A percentile compares a stretch with the other conserved stretches of the same genome.
phyloP scores from a whole-genome alignment of 1,140 invertebrate species.

The Papilio machaon region DNA sequence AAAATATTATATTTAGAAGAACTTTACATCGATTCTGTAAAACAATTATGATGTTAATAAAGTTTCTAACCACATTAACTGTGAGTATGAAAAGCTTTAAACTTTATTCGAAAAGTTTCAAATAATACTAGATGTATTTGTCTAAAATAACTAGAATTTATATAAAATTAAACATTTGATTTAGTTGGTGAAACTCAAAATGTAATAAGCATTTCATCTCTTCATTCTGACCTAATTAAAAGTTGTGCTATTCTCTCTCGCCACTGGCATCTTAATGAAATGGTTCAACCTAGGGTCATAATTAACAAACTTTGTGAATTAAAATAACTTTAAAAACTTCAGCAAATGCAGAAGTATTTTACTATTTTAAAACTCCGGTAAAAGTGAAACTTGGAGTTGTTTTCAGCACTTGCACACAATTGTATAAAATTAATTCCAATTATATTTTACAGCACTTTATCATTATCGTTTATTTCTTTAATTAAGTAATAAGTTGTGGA shows the following conservation, averaged over 20 bases:
- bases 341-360: constrained; percentile 24
- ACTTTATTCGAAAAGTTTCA: no score
- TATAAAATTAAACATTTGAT: neutral
- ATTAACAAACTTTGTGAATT: constrained; percentile 28
- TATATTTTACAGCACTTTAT: no score
- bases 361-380: neutral
- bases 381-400: neutral
- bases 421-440: no score
- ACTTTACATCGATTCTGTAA: no score
- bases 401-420: neutral
- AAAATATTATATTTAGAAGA: no score
- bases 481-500: no score
- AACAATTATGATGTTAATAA: no score
- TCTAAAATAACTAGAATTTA: neutral
- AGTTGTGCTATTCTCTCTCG: constrained; percentile 20
- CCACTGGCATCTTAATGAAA: constrained; percentile 35
- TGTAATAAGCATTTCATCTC: constrained; percentile 26
- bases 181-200: neutral
- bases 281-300: constrained; percentile 29
- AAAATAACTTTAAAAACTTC: constrained; percentile 28
- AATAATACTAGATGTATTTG: no score
- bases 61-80: no score
- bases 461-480: no score
- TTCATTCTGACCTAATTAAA: constrained; percentile 30
- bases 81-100: no score